Base-by-base conservation (phyloP, 2,113 vertebrate species). In the Trochalopteron elliotii region DNA sequence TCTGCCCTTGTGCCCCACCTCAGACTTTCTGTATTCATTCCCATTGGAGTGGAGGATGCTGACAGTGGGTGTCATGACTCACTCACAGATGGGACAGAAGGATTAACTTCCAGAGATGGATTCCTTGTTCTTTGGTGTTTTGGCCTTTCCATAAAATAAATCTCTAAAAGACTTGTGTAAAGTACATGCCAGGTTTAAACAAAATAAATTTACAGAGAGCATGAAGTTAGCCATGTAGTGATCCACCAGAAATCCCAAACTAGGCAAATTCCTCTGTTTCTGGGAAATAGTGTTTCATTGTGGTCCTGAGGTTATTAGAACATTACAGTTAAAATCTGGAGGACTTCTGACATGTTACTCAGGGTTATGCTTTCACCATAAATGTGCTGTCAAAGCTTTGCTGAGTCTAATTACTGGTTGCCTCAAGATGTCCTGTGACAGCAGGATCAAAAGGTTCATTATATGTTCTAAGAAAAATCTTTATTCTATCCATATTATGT, bases 361-460 rank as follows among this genome's bases (percentile, higher is more conserved):
- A 15, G 55, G 84, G 56, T 84, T 87, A 52, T 89, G 53, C 57
- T 87, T 96, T 70, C 74, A 60, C 74, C 49, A 44, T 85, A 64
- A 95, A 95, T 80, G 28, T 1, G 1, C 53, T 93, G 84, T 93
- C 65, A 96, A 31, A 93, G 74, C 69, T 82, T 89, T 91, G 56
- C 90, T 82, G 28, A n/a, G 72, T 75, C 56, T 84, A 84, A 94
- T 94, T 95, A 56, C 69, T 28, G 33, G 30, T 94, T 94, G 69
- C 81, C 81, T 89, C 39, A n/a, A 93, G 74, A 85, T 87, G 45
- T 87, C 53, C 52, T 3, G 0, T 91, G 90, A 90, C 87, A 95
- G 84, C 60, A 87, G 86, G 84, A 94, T 85, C 87, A 90, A 95
- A 91, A 87, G 65, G 78, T 68, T 93, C 78, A 78, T 95, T 89